Evolutionary conservation across 1,140 invertebrate species (phyloP), one percentile per base, ranked within the genome.

Genomic region (Eriocheir sinensis): DNA sequence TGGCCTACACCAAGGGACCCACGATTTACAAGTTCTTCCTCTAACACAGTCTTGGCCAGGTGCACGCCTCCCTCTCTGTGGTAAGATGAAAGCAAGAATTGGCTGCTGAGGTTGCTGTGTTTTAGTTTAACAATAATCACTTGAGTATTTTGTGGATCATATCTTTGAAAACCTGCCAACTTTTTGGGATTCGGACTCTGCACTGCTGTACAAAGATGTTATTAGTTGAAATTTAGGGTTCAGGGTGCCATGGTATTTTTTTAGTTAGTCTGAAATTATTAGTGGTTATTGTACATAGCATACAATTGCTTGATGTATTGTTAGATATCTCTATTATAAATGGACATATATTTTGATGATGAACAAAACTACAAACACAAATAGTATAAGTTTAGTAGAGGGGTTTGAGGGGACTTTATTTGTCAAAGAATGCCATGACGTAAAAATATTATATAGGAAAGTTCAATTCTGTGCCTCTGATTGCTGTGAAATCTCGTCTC

Each of bases 1-100:
- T 95, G 40, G 95, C 91, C 1, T 95, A 95, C 91, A 40, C 44
- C 8, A 86, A 93, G 30, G 36, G 41, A 32, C 40, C 91, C 17
- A 15, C 12, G 0, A 8, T 93, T 3, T 93, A 85, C 80, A 53
- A 72, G 60, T 38, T 90, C 48, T 38, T 90, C 30, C 30, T 44
- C 17, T 90, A 90, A 90, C 60, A 72, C 60, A 72, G 60, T 72
- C 1, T 72, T 27, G 60, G 2, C 27, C 60, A 6, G 6, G 27
- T n/a, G 12, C 27, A 72, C 1, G n/a, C 27, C 27, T 72, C 60
- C 60, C n/a, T n/a, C 27, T 72, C 6, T 72, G n/a, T 72, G 8
- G 21, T 72, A n/a, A n/a, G n/a, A 72, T 72, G 17, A 72, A n/a
- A n/a, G 60, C 27, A 72, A 72, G 60, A 72, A 72, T 21, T 72